Conservation (phyloP, 23 tunicate genomes). For the Halocynthia aurantium region DNA sequence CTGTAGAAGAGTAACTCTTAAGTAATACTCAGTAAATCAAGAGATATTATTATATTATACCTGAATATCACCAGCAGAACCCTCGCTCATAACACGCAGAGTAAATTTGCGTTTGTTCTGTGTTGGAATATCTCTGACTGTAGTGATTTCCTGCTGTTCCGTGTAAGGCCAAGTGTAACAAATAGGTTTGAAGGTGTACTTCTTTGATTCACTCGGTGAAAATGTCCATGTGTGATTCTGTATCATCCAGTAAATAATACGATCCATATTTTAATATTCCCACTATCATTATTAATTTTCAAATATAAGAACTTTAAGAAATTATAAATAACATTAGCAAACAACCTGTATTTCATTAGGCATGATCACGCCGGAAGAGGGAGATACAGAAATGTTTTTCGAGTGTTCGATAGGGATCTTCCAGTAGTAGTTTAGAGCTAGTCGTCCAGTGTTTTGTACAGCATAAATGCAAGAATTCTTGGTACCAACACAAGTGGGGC, state of each 20-base stretch:
- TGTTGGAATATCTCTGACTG: slow-evolving; percentile 4
- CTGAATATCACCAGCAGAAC: slow-evolving; percentile 55
- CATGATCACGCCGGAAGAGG: slow-evolving; percentile 37
- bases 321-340: neutral
- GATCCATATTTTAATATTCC: neutral
- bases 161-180: slow-evolving; percentile 44
- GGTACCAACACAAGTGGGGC: slow-evolving; percentile 63
- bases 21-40: neutral
- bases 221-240: slow-evolving; percentile 79
- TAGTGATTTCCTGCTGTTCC: neutral
- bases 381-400: slow-evolving; percentile 31
- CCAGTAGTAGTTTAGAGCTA: slow-evolving; percentile 55
- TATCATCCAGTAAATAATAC: neutral
- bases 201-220: slow-evolving; percentile 32
- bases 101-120: slow-evolving; percentile 24
- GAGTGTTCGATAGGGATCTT: slow-evolving; percentile 22
- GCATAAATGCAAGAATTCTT: slow-evolving; percentile 28
- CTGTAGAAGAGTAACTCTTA: slow-evolving; percentile 11
- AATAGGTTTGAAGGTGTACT: slow-evolving; percentile 47
- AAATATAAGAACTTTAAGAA: neutral
- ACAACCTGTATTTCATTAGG: slow-evolving; percentile 69
- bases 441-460: slow-evolving; percentile 66
- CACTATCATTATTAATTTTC: neutral
- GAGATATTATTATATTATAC: slow-evolving; percentile 9
- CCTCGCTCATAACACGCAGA: slow-evolving; percentile 61